These are phyloP conservation scores for Marronus borbonicus DNA, from an alignment of 2,888 invertebrate species.

Conservation along the genomic window DNA sequence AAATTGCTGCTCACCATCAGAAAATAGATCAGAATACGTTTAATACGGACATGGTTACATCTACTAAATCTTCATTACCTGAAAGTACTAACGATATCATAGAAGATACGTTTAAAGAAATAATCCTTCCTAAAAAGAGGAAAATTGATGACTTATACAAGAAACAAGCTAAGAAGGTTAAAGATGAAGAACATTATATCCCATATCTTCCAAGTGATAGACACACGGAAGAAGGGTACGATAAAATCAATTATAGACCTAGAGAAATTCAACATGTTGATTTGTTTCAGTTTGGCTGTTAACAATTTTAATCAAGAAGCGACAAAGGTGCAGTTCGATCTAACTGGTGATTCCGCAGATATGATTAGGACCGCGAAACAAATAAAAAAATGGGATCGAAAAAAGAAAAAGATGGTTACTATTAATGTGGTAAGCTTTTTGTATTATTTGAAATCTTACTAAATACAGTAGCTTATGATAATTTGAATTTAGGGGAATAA, in stretches of 20 bases:
- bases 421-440: conserved; percentile 73
- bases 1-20: conserved; percentile 71
- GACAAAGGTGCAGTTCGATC: conserved; percentile 84
- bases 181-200: conserved; percentile 88
- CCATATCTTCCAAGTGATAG: conserved; percentile 89
- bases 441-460: not conserved
- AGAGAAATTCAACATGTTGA: conserved; percentile 31
- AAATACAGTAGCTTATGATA: not conserved
- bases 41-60: conserved; percentile 55
- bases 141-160: conserved; percentile 75
- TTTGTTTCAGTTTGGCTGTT: conserved; percentile 77
- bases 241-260: not conserved
- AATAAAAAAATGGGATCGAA: conserved; percentile 91
- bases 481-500: conserved; percentile 70
- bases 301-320: conserved; percentile 87
- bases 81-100: conserved; percentile 74
- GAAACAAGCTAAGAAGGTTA: conserved; percentile 73
- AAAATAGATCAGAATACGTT: conserved; percentile 67
- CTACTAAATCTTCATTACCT: conserved; percentile 64
- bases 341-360: conserved; percentile 86
- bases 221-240: conserved; percentile 86
- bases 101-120: conserved; percentile 73
- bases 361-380: conserved; percentile 75
- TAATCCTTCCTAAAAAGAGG: conserved; percentile 73
- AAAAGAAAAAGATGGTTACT: conserved; percentile 95